These are phyloP conservation scores for Aelia acuminata DNA, from an alignment of 2,888 invertebrate species.

Conservation along the genomic window DNA sequence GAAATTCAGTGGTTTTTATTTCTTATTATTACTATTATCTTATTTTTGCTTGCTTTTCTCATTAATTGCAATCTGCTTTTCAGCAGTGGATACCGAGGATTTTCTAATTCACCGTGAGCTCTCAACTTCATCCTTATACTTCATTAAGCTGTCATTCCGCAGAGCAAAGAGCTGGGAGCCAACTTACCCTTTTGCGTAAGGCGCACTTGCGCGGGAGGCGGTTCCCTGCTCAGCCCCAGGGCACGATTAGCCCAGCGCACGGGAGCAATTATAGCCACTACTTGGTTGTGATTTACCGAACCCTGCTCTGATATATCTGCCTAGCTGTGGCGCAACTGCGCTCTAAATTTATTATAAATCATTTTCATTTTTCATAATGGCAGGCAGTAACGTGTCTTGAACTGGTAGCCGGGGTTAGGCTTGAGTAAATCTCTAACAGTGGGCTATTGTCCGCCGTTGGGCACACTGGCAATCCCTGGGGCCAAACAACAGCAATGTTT, in stretches of 20 bases:
- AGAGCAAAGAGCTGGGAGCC: neutral
- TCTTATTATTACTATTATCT: too few relatives aligned
- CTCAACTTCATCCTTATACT: too few relatives aligned
- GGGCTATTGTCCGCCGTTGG: neutral
- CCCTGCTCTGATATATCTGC: slow-evolving; percentile 45
- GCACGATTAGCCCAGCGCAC: slow-evolving; percentile 54
- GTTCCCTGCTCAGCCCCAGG: slow-evolving; percentile 46
- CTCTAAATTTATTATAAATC: slow-evolving; percentile 56
- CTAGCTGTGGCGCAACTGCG: neutral
- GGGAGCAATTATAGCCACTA: slow-evolving; percentile 54
- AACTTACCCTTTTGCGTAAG: slow-evolving; percentile 45
- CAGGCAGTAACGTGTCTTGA: slow-evolving; percentile 52
- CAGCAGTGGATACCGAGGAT: neutral
- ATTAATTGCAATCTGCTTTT: too few relatives aligned
- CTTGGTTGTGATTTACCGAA: slow-evolving; percentile 48
- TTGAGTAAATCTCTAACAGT: slow-evolving; percentile 28
- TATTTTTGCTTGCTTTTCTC: too few relatives aligned
- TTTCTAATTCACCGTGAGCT: neutral
- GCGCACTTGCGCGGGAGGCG: slow-evolving; percentile 57
- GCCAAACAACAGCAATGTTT: neutral
- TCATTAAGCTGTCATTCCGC: neutral
- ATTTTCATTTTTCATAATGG: slow-evolving; percentile 58
- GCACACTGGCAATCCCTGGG: neutral
- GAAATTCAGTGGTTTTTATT: too few relatives aligned
- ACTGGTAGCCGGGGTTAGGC: slow-evolving; percentile 57